These are phyloP conservation scores for Hippocampus barbouri DNA, from an alignment of 2,113 vertebrate species.

Conservation along the genomic window DNA sequence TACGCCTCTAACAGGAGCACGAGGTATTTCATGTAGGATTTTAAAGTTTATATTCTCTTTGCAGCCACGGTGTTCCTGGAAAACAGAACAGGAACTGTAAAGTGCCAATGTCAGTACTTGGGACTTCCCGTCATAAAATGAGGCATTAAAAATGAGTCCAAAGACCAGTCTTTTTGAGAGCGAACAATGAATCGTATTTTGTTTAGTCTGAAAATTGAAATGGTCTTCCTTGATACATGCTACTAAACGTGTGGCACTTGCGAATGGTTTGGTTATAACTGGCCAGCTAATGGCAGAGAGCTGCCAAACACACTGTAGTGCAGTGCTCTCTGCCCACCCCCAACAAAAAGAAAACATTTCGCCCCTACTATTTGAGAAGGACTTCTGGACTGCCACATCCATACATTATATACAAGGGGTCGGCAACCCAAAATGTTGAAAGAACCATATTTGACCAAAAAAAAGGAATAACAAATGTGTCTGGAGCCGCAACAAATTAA, in stretches of 20 bases:
- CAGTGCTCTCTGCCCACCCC: no score
- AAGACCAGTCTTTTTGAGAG: background rate
- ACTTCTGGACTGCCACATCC: no score
- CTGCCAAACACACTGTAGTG: no score
- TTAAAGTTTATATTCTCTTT: slow-evolving; percentile 14
- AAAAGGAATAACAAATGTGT: no score
- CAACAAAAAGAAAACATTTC: no score
- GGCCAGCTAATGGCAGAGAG: background rate
- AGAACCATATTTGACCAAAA: no score
- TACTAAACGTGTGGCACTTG: background rate
- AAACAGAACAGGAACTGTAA: slow-evolving; percentile 27
- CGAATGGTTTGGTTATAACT: background rate
- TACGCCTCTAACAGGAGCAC: background rate
- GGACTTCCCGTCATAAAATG: slow-evolving; percentile 6
- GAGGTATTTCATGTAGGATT: slow-evolving; percentile 36
- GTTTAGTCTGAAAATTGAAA: background rate
- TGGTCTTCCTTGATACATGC: no score
- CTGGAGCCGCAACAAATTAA: no score
- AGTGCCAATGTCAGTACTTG: slow-evolving; percentile 15
- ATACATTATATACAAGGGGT: no score
- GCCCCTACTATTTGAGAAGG: no score
- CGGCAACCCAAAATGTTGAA: no score
- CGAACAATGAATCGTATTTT: background rate
- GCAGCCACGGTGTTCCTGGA: slow-evolving; percentile 10
- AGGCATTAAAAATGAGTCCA: background rate